These are phyloP conservation scores for Ophthalmolycus amberensis DNA, from an alignment of 2,113 vertebrate genomes.

Conservation along the genomic window DNA sequence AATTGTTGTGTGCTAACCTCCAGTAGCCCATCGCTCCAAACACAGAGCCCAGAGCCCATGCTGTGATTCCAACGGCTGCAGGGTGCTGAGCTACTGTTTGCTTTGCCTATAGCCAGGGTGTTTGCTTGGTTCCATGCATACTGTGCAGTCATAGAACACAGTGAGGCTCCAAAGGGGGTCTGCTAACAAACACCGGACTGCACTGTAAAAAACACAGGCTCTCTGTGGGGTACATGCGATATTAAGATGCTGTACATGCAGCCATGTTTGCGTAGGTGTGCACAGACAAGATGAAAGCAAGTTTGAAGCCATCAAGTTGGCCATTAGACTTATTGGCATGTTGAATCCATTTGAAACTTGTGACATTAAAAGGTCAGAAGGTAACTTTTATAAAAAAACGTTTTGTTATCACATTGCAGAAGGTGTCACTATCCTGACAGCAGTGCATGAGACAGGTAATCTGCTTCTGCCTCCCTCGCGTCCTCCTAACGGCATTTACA, in stretches of 20 bases:
- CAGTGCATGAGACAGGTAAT: no score
- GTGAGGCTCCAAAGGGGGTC: constrained; percentile 69
- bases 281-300: constrained; percentile 35
- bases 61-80: constrained; percentile 67
- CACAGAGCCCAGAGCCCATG: constrained; percentile 29
- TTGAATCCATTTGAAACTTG: background rate
- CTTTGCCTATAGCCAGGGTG: constrained; percentile 46
- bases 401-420: no score
- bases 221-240: constrained; percentile 40
- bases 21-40: constrained; percentile 32
- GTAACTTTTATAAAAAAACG: background rate
- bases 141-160: constrained; percentile 70
- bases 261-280: constrained; percentile 20
- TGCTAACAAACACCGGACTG: constrained; percentile 62
- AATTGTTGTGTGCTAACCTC: constrained; percentile 26
- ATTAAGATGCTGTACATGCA: constrained; percentile 32
- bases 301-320: constrained; percentile 4
- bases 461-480: background rate
- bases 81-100: constrained; percentile 60
- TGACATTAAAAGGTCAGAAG: background rate
- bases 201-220: constrained; percentile 33
- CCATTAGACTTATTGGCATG: constrained; percentile 29
- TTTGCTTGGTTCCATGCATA: constrained; percentile 69
- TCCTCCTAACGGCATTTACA: no score
- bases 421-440: no score